Evolutionary conservation across 2,888 invertebrate genomes (phyloP).

Genomic region (Anorthoa munda): DNA sequence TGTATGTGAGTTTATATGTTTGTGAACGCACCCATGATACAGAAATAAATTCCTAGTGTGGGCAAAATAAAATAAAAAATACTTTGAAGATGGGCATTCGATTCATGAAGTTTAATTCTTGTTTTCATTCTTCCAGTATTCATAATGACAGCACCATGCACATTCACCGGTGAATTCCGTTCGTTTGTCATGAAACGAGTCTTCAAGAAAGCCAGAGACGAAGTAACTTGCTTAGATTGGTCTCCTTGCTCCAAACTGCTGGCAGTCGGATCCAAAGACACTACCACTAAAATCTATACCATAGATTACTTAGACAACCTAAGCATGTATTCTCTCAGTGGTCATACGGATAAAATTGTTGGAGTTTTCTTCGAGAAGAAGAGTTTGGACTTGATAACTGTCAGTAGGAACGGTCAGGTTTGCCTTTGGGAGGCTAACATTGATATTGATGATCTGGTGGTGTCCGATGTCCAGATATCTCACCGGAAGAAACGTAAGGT

Average conservation of each 20-base stretch:
- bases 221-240: slow-evolving; percentile 97
- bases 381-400: slow-evolving; percentile 95
- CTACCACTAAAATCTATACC: slow-evolving; percentile 95
- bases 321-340: slow-evolving; percentile 94
- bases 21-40: no score
- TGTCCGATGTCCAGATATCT: slow-evolving; percentile 86
- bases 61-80: no score
- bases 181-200: slow-evolving; percentile 96
- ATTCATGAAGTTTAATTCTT: background rate
- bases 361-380: slow-evolving; percentile 97
- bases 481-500: slow-evolving; percentile 87
- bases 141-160: slow-evolving; percentile 96
- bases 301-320: slow-evolving; percentile 94
- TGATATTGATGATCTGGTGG: slow-evolving; percentile 93
- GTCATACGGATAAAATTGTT: slow-evolving; percentile 96
- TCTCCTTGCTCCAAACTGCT: slow-evolving; percentile 97
- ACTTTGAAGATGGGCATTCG: no score
- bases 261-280: slow-evolving; percentile 97
- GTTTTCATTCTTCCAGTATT: slow-evolving; percentile 90
- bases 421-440: slow-evolving; percentile 96
- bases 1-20: no score
- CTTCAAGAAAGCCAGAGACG: slow-evolving; percentile 95
- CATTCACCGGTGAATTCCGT: slow-evolving; percentile 95
- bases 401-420: slow-evolving; percentile 96
- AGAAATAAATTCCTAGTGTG: no score